Percentiles rank a stretch among this genome's conserved stretches.
Evolutionary conservation across 2,113 vertebrate species (phyloP).

Genomic region (Campylomormyrus tamandua): DNA sequence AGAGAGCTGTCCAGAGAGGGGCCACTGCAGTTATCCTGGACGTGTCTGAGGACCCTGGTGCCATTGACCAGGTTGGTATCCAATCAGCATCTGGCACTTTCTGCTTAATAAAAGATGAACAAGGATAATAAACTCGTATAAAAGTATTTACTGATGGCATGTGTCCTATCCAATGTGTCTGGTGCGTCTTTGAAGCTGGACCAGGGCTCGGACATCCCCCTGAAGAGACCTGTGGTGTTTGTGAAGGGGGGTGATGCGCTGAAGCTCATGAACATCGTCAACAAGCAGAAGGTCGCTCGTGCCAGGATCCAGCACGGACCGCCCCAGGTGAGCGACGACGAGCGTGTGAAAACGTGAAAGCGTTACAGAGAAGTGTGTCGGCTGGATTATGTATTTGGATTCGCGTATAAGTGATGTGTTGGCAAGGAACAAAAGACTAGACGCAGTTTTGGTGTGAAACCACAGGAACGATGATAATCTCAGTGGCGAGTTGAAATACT

Average conservation of each 20-base stretch:
- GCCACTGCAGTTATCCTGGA: slow-evolving; percentile 98
- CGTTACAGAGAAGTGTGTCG: neutral
- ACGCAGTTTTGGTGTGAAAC: neutral
- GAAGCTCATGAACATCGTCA: slow-evolving; percentile 97
- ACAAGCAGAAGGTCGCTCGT: slow-evolving; percentile 96
- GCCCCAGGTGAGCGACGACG: slow-evolving; percentile 65
- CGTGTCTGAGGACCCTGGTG: slow-evolving; percentile 95
- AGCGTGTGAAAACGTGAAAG: neutral
- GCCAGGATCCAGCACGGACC: slow-evolving; percentile 91
- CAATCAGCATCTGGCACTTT: neutral
- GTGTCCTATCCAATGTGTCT: neutral
- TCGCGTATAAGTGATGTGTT: neutral
- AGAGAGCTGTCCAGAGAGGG: slow-evolving; percentile 89
- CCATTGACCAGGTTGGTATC: slow-evolving; percentile 85
- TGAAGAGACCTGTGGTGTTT: slow-evolving; percentile 93
- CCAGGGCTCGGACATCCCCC: slow-evolving; percentile 82
- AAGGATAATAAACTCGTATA: neutral
- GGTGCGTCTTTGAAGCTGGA: slow-evolving; percentile 66
- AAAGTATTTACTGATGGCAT: neutral
- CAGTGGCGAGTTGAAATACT: neutral
- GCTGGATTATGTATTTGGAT: neutral
- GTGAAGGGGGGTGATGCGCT: slow-evolving; percentile 92
- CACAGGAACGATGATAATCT: neutral
- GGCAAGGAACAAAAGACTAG: neutral
- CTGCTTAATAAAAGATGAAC: neutral